phyloP scores from a whole-genome alignment of 2,797 vertebrate species.

The Trachops cirrhosus region DNA sequence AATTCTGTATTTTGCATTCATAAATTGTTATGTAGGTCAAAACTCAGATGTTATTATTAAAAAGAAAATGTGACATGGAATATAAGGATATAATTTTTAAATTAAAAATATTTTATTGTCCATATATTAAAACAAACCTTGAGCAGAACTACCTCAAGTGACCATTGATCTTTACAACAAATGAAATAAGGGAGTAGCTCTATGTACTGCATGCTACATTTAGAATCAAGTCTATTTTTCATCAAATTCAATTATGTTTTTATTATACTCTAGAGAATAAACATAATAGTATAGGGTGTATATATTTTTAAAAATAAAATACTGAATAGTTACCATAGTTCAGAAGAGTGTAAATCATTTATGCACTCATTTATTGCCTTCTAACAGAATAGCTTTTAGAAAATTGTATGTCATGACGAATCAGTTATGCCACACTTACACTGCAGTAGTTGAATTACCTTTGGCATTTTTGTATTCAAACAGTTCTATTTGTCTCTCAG shows the following conservation, averaged over 20 bases:
- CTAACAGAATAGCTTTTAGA: slow-evolving; percentile 81
- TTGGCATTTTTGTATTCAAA: slow-evolving; percentile 74
- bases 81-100: slow-evolving; percentile 77
- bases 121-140: slow-evolving; percentile 77
- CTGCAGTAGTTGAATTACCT: slow-evolving; percentile 76
- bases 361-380: slow-evolving; percentile 80
- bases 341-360: slow-evolving; percentile 81
- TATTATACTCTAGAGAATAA: slow-evolving; percentile 82
- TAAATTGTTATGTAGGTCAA: slow-evolving; percentile 68
- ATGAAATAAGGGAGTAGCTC: slow-evolving; percentile 76
- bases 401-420: slow-evolving; percentile 78
- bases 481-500: slow-evolving; percentile 69
- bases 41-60: slow-evolving; percentile 75
- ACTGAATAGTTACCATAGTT: slow-evolving; percentile 81
- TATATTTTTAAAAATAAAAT: slow-evolving; percentile 82
- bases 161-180: slow-evolving; percentile 81
- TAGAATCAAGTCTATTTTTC: slow-evolving; percentile 82
- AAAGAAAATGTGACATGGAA: slow-evolving; percentile 72
- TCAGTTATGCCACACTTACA: slow-evolving; percentile 75
- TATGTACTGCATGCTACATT: slow-evolving; percentile 68
- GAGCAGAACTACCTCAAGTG: slow-evolving; percentile 80
- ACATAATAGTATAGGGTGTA: slow-evolving; percentile 79
- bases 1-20: slow-evolving; percentile 67
- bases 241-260: slow-evolving; percentile 82
- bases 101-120: slow-evolving; percentile 81